phyloP scores from a whole-genome alignment of 2,113 vertebrate species.

The Erythrocercus mccallii region DNA sequence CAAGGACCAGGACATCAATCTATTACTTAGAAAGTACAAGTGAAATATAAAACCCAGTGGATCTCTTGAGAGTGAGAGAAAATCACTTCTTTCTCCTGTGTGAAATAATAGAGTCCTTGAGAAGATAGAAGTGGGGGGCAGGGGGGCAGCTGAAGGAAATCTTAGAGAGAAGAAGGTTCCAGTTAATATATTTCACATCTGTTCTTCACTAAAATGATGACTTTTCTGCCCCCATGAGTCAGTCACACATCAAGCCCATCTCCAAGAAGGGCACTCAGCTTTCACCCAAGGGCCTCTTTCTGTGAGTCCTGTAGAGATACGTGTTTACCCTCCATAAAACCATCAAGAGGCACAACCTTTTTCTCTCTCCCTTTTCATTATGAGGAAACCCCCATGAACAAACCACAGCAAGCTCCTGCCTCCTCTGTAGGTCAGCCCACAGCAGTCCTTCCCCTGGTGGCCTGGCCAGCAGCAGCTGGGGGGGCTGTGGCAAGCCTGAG shows the following conservation, averaged over 20 bases:
- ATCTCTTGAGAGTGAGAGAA: not conserved
- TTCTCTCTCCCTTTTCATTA: not conserved
- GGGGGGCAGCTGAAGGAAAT: not conserved
- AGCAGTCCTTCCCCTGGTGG: not conserved
- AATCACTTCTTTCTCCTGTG: not conserved
- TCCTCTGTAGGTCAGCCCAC: not conserved
- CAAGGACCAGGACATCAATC: not conserved
- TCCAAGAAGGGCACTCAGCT: not conserved
- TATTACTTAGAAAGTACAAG: not conserved
- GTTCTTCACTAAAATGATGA: not conserved
- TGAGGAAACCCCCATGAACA: not conserved
- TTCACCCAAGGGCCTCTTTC: not conserved
- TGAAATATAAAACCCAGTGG: not conserved
- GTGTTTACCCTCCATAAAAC: not conserved
- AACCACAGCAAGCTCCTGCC: not conserved
- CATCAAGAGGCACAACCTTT: not conserved
- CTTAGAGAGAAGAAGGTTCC: not conserved
- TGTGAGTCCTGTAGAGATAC: not conserved
- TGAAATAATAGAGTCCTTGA: not conserved
- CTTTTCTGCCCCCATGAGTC: not conserved
- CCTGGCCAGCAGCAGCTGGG: not conserved
- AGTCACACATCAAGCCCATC: not conserved
- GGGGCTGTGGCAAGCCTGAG: not conserved
- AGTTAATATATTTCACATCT: constrained; percentile 30
- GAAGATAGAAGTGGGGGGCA: not conserved